phyloP scores from a whole-genome alignment of 2,797 vertebrate species.

The Enteromius anoplus region DNA sequence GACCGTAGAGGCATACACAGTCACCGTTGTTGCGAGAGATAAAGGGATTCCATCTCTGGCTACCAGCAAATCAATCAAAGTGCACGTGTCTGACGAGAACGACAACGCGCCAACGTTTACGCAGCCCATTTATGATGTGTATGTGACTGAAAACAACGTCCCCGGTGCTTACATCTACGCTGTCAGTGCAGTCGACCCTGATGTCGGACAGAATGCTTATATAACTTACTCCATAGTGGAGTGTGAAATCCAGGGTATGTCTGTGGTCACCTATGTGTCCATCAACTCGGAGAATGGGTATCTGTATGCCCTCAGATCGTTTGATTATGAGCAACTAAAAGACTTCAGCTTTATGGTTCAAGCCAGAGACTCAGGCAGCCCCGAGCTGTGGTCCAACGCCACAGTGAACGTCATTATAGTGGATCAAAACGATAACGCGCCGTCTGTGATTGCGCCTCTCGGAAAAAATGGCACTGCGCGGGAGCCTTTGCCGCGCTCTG shows the following conservation, averaged over 20 bases:
- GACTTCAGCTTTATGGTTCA: constrained; percentile 94
- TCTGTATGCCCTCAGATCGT: constrained; percentile 92
- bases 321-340: constrained; percentile 96
- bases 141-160: constrained; percentile 97
- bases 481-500: constrained; percentile 89
- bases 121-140: constrained; percentile 90
- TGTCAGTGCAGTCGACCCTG: constrained; percentile 90
- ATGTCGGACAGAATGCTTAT: constrained; percentile 88
- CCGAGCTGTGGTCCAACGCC: constrained; percentile 85
- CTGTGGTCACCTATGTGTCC: constrained; percentile 96
- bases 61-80: constrained; percentile 91
- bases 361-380: constrained; percentile 85
- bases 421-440: constrained; percentile 95
- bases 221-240: constrained; percentile 93
- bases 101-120: constrained; percentile 95
- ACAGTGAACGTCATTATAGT: constrained; percentile 91
- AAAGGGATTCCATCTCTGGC: constrained; percentile 85
- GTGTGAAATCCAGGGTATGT: constrained; percentile 97
- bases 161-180: constrained; percentile 97
- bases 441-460: constrained; percentile 88
- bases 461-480: constrained; percentile 91
- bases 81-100: constrained; percentile 94
- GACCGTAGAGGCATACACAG: constrained; percentile 87
- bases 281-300: constrained; percentile 98
- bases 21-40: constrained; percentile 91